A percentile compares a stretch with the other conserved stretches of the same genome.
phyloP scores from a whole-genome alignment of 2,113 vertebrate genomes.

The Castor canadensis region DNA sequence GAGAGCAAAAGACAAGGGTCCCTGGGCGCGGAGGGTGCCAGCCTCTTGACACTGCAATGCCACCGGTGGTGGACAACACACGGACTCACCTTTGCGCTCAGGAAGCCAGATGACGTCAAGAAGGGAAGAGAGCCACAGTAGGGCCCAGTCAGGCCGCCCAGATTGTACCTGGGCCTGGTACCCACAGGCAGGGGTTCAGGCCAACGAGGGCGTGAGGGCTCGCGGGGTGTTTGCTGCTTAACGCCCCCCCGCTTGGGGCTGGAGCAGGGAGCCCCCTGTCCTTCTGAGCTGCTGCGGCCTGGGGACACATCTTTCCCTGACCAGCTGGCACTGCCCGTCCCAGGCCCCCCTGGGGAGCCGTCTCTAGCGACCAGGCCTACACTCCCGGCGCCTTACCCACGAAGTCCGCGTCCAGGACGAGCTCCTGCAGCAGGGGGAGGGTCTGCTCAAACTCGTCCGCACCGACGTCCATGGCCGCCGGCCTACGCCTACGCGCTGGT shows the following conservation, averaged over 20 bases:
- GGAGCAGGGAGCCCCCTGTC: accelerated
- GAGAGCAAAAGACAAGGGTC: background rate
- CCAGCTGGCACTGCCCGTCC: accelerated
- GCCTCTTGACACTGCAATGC: no score
- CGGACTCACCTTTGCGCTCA: background rate
- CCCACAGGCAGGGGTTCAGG: background rate
- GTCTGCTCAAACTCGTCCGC: conserved; percentile 59
- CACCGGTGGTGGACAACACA: no score
- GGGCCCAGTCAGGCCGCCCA: background rate
- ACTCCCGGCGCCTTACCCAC: conserved; percentile 74
- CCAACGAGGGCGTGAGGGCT: background rate
- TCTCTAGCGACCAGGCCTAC: accelerated
- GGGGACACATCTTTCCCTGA: accelerated
- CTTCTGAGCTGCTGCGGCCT: background rate
- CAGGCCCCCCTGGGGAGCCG: accelerated
- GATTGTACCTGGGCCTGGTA: background rate
- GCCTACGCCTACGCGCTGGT: background rate
- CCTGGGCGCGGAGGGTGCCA: background rate
- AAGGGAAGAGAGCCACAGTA: background rate
- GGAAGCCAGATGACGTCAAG: background rate
- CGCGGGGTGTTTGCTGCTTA: background rate
- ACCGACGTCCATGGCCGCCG: conserved; percentile 77
- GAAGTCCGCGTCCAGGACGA: conserved; percentile 74
- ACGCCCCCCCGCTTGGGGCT: background rate
- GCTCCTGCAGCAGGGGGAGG: conserved; percentile 69